A percentile compares a stretch with the other conserved stretches of the same genome.
Evolutionary conservation across 2,797 vertebrate species (phyloP).

Genomic region (Lithobates sylvaticus): DNA sequence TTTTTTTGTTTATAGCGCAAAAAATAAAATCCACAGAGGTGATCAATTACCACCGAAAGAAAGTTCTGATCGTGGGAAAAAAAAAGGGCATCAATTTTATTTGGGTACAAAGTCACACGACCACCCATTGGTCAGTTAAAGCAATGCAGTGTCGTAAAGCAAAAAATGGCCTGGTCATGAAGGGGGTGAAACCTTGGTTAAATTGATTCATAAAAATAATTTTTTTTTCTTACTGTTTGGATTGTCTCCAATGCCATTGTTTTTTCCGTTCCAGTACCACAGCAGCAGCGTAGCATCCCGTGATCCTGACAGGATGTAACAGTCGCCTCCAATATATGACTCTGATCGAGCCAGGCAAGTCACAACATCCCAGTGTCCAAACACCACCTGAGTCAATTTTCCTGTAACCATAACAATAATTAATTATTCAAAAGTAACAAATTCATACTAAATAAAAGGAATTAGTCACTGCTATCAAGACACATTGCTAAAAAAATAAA

Average conservation of each 20-base stretch:
- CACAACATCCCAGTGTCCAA: slow-evolving; percentile 96
- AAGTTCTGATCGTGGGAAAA: no score
- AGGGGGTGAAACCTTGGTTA: no score
- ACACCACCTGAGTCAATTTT: slow-evolving; percentile 94
- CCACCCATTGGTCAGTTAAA: no score
- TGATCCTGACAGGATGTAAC: slow-evolving; percentile 94
- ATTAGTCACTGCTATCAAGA: neutral
- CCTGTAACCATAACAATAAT: slow-evolving; percentile 77
- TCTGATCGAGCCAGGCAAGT: slow-evolving; percentile 93
- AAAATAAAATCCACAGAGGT: no score
- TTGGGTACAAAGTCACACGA: no score
- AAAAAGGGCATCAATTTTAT: no score
- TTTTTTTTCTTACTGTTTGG: slow-evolving; percentile 81
- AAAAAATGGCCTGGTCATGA: no score
- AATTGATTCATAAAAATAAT: neutral
- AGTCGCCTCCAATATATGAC: slow-evolving; percentile 96
- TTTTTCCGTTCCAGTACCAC: slow-evolving; percentile 98
- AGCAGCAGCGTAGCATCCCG: slow-evolving; percentile 95
- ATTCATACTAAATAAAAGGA: neutral
- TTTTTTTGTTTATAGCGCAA: no score
- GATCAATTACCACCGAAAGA: no score
- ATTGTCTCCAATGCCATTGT: slow-evolving; percentile 88
- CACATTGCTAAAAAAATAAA: neutral
- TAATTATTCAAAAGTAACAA: neutral
- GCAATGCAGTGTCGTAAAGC: no score